phyloP scores from a whole-genome alignment of 2,113 vertebrate species.

The Ursus arctos region DNA sequence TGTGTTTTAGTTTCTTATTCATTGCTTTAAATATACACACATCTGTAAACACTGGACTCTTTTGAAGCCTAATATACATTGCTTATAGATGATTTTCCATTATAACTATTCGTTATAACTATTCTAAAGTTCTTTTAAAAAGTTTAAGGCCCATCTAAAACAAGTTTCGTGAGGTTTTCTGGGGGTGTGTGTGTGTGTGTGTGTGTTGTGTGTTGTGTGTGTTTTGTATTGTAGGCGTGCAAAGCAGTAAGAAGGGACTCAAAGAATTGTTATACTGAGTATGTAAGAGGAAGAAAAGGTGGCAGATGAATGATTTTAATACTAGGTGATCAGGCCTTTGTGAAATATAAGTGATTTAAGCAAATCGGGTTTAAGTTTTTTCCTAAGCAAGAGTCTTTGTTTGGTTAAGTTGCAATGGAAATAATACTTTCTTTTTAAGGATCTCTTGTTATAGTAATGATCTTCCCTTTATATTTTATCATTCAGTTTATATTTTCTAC shows the following conservation, averaged over 20 bases:
- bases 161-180: not conserved
- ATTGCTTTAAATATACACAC: constrained; percentile 2
- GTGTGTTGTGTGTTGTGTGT: not conserved
- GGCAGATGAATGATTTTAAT: not conserved
- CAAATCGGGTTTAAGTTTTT: not conserved
- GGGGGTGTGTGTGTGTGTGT: not conserved
- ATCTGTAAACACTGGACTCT: not conserved
- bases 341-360: not conserved
- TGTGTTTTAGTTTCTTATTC: constrained; percentile 28
- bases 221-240: not conserved
- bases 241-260: not conserved
- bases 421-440: constrained; percentile 37
- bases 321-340: constrained; percentile 13
- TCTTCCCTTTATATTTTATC: not conserved
- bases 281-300: not conserved
- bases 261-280: constrained; percentile 4
- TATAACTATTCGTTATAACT: constrained; percentile 10
- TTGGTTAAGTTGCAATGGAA: constrained; percentile 6
- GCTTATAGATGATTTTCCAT: constrained; percentile 42
- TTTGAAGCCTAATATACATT: constrained; percentile 22
- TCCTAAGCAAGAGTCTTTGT: constrained; percentile 43
- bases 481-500: constrained; percentile 61
- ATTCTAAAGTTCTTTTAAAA: not conserved
- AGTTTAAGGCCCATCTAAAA: constrained; percentile 4
- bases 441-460: constrained; percentile 5